These are phyloP conservation scores for Penelope pileata DNA, from an alignment of 2,113 vertebrate species.

Conservation along the genomic window DNA sequence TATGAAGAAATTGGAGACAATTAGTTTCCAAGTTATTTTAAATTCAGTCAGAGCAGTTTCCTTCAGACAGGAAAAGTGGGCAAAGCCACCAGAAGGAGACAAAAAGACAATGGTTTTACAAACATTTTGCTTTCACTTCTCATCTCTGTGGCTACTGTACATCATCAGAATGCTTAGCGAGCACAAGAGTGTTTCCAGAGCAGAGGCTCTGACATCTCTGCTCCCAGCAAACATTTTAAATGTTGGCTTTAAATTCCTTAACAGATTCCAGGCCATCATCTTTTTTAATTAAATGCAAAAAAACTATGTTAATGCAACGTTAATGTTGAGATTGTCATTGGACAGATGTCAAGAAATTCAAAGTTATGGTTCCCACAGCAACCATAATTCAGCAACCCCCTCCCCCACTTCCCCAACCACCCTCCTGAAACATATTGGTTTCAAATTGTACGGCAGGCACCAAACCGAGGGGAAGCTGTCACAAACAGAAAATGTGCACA, in stretches of 20 bases:
- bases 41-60: background rate
- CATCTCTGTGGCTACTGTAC: background rate
- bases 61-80: background rate
- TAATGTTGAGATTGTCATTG: conserved; percentile 79
- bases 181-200: conserved; percentile 19
- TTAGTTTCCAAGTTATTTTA: conserved; percentile 27
- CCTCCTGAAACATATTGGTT: conserved; percentile 49
- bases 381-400: conserved; percentile 66
- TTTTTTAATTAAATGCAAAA: conserved; percentile 79
- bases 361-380: conserved; percentile 79
- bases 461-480: background rate
- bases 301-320: conserved; percentile 76
- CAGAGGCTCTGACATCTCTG: conserved; percentile 70
- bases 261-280: conserved; percentile 78
- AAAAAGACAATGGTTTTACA: background rate
- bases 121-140: conserved; percentile 17
- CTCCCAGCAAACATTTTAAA: conserved; percentile 71
- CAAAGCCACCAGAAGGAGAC: conserved; percentile 19
- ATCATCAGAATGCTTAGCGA: conserved; percentile 25
- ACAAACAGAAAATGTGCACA: fast-evolving
- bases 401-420: conserved; percentile 48
- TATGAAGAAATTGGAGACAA: background rate
- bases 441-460: conserved; percentile 38
- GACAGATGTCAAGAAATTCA: conserved; percentile 77
- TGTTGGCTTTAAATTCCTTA: conserved; percentile 78